These are phyloP conservation scores for Pteropus alecto DNA, from an alignment of 2,113 vertebrate genomes.

Conservation along the genomic window DNA sequence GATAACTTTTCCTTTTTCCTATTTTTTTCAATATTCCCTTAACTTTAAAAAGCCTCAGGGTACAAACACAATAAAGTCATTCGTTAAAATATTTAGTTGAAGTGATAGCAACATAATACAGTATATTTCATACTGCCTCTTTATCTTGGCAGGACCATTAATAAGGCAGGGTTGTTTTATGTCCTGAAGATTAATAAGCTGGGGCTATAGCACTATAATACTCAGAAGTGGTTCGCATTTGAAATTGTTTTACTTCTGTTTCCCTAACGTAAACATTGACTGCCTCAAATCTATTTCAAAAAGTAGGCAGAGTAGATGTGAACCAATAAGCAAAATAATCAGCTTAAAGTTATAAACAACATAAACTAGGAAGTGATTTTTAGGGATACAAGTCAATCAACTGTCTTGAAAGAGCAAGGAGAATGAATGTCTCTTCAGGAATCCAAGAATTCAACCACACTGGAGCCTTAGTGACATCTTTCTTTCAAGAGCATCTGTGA, in stretches of 20 bases:
- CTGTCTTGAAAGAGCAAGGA: neutral
- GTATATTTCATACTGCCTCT: constrained; percentile 21
- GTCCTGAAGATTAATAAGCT: constrained; percentile 8
- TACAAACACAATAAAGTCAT: constrained; percentile 37
- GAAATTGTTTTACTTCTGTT: neutral
- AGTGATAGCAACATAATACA: neutral
- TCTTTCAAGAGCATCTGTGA: neutral
- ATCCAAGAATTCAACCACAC: neutral
- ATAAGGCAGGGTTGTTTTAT: constrained; percentile 6
- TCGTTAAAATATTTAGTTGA: constrained; percentile 51
- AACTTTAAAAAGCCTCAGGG: neutral
- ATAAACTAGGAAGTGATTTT: neutral
- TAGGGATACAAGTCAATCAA: neutral
- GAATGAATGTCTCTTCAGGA: neutral
- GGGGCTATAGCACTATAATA: neutral
- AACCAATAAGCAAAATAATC: neutral
- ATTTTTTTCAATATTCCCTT: neutral
- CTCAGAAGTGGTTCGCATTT: neutral
- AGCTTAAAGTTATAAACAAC: neutral
- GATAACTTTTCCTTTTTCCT: neutral
- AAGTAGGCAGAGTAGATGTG: neutral
- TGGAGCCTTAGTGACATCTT: neutral
- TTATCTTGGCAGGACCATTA: constrained; percentile 52
- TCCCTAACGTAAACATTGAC: neutral
- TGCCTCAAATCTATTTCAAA: constrained; percentile 15